Evolutionary conservation across 2,888 invertebrate genomes (phyloP).

Genomic region (Drosophila quinaria): DNA sequence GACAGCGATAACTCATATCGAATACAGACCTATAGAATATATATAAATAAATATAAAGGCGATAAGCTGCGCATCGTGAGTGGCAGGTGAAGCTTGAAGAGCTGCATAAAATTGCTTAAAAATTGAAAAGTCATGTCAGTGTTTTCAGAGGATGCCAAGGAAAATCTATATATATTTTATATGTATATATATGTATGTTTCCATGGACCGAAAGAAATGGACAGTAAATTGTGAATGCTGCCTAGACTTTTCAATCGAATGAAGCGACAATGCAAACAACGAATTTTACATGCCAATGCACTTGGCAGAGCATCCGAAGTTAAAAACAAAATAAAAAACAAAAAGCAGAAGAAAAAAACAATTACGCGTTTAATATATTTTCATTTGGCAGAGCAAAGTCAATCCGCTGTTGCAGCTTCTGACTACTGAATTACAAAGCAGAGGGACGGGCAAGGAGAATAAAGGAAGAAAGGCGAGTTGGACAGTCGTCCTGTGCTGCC

Average conservation of each 20-base stretch:
- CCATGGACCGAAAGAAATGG: slow-evolving; percentile 29
- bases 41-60: not conserved
- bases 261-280: slow-evolving; percentile 63
- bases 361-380: slow-evolving; percentile 80
- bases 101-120: slow-evolving; percentile 38
- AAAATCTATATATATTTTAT: slow-evolving; percentile 15
- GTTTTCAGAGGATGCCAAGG: slow-evolving; percentile 10
- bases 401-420: slow-evolving; percentile 34
- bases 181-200: not conserved
- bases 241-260: slow-evolving; percentile 50
- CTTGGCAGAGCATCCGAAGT: slow-evolving; percentile 54
- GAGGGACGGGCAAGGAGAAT: slow-evolving; percentile 3
- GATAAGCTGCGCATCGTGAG: slow-evolving; percentile 17
- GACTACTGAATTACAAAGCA: slow-evolving; percentile 58
- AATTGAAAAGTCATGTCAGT: slow-evolving; percentile 73
- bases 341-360: slow-evolving; percentile 53
- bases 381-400: slow-evolving; percentile 61
- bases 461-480: slow-evolving; percentile 5
- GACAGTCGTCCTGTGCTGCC: slow-evolving; percentile 58
- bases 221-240: slow-evolving; percentile 57
- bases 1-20: slow-evolving; percentile 48
- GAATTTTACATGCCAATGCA: slow-evolving; percentile 73
- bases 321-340: slow-evolving; percentile 20
- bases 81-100: slow-evolving; percentile 35
- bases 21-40: slow-evolving; percentile 23